A percentile compares a stretch with the other conserved stretches of the same genome.
phyloP scores from a whole-genome alignment of 2,113 vertebrate species.

The Hemicordylus capensis region DNA sequence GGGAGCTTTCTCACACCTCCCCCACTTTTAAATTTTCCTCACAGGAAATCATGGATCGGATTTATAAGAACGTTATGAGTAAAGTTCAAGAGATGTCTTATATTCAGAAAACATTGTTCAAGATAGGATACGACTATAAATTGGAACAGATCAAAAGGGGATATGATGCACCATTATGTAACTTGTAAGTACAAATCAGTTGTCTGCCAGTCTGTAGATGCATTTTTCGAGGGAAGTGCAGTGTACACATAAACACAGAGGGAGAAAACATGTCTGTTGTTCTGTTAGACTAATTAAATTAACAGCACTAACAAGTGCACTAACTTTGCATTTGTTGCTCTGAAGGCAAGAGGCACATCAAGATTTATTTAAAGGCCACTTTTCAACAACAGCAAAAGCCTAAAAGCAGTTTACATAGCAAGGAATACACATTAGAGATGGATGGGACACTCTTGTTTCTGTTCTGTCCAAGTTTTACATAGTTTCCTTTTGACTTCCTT shows the following conservation, averaged over 20 bases:
- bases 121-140: conserved; percentile 95
- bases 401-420: too few species aligned
- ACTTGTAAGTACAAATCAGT: conserved; percentile 80
- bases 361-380: too few species aligned
- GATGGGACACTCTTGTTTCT: too few species aligned
- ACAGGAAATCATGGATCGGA: conserved; percentile 99
- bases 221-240: not conserved
- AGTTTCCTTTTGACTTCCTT: too few species aligned
- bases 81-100: conserved; percentile 97
- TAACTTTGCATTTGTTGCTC: not conserved
- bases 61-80: conserved; percentile 97
- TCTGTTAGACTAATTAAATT: too few species aligned
- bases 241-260: not conserved
- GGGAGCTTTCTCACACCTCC: conserved; percentile 6
- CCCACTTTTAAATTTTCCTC: not conserved
- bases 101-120: conserved; percentile 92
- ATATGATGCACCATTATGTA: conserved; percentile 94
- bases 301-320: not conserved
- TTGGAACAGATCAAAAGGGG: conserved; percentile 93
- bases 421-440: too few species aligned
- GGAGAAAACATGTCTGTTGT: not conserved
- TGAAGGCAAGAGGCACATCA: too few species aligned
- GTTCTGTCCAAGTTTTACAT: too few species aligned
- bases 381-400: too few species aligned
- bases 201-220: not conserved